Percentiles rank a stretch among this genome's conserved stretches.
Conservation (phyloP, 2,113 vertebrate genomes). For the Carollia perspicillata region DNA sequence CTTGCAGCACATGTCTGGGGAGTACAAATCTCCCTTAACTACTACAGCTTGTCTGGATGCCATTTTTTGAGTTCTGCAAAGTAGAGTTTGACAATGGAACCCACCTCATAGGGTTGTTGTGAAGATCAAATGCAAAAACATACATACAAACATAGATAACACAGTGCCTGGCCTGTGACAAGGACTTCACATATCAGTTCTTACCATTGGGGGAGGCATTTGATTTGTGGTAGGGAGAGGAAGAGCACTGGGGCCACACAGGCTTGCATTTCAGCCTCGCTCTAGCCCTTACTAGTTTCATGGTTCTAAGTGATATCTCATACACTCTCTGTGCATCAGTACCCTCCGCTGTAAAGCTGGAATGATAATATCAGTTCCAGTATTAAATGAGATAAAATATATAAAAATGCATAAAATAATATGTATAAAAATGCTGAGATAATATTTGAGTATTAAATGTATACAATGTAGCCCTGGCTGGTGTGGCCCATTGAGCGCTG, state of each 20-base stretch:
- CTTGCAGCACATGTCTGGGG: constrained; percentile 29
- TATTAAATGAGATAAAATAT: neutral
- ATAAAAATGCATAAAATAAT: neutral
- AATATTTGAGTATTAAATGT: constrained; percentile 7
- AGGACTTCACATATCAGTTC: neutral
- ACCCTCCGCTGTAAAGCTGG: neutral
- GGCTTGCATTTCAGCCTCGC: neutral
- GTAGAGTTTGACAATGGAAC: constrained; percentile 35
- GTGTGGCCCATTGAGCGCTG: no score
- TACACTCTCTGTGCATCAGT: neutral
- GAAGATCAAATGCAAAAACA: constrained; percentile 17
- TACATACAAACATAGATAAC: neutral
- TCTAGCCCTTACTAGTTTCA: neutral
- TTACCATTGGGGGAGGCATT: neutral
- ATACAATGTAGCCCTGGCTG: neutral
- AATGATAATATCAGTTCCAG: neutral
- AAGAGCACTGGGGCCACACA: accelerated
- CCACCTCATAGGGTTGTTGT: neutral
- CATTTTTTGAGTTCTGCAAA: constrained; percentile 50
- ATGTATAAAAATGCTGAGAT: neutral
- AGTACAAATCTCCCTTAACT: constrained; percentile 37
- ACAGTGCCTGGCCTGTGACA: accelerated
- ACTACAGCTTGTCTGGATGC: neutral
- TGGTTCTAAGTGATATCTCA: neutral
- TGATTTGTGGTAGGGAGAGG: neutral